Conservation (phyloP, 2,888 invertebrate species). For the Eupithecia exiguata region DNA sequence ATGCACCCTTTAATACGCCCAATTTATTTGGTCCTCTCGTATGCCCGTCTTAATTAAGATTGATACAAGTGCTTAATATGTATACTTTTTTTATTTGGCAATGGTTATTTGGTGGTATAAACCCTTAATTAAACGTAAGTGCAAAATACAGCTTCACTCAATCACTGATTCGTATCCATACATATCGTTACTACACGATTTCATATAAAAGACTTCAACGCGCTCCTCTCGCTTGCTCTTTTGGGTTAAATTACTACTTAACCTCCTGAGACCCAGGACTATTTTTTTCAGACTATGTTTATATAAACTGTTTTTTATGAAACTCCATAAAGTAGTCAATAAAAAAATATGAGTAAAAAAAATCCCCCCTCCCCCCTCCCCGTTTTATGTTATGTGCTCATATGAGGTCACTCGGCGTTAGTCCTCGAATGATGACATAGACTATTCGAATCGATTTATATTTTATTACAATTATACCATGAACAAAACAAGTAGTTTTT, state of each 20-base stretch:
- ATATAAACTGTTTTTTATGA: no score
- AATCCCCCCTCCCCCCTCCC: no score
- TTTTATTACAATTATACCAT: no score
- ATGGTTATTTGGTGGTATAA: conserved; percentile 9
- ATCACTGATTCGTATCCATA: conserved; percentile 48
- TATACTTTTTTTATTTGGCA: conserved; percentile 47
- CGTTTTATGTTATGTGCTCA: no score
- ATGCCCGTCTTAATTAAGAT: conserved; percentile 77
- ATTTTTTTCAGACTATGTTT: no score
- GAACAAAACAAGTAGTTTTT: no score
- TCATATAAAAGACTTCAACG: conserved; percentile 77
- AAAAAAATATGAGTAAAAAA: no score
- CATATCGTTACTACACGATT: conserved; percentile 48
- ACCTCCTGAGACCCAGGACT: no score
- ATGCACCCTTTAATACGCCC: conserved; percentile 75
- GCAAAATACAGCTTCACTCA: conserved; percentile 46
- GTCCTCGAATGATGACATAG: no score
- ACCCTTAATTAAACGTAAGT: conserved; percentile 48
- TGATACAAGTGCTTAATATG: conserved; percentile 69
- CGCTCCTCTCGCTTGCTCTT: conserved; percentile 44
- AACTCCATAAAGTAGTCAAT: no score
- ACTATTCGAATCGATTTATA: no score
- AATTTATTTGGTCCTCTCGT: conserved; percentile 74
- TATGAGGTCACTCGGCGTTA: no score
- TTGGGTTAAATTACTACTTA: conserved; percentile 21